Conservation (phyloP, 2,113 vertebrate genomes). For the Myiagra hebetior region DNA sequence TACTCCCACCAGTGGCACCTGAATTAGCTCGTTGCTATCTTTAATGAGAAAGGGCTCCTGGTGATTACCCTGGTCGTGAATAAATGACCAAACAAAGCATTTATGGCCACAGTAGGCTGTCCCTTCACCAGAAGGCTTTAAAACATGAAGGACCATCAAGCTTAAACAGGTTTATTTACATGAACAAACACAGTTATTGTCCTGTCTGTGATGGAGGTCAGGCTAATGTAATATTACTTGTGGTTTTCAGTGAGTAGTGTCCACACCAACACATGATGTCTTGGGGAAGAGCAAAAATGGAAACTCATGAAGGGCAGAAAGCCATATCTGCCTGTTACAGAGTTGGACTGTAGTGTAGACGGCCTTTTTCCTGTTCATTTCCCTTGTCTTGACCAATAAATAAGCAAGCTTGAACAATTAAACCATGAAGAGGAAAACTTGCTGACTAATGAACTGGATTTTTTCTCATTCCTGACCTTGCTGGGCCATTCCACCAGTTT, state of each 20-base stretch:
- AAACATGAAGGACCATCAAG: background rate
- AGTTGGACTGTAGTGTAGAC: background rate
- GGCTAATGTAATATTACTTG: background rate
- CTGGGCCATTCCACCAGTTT: background rate
- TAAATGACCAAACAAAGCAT: background rate
- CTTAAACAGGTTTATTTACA: background rate
- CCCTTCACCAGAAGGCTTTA: background rate
- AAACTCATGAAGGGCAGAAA: background rate
- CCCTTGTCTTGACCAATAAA: conserved; percentile 12
- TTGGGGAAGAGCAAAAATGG: background rate
- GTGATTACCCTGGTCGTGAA: background rate
- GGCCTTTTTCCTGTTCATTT: conserved; percentile 6
- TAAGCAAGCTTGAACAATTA: conserved; percentile 11
- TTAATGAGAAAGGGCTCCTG: background rate
- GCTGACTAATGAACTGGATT: conserved; percentile 43
- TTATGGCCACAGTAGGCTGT: background rate
- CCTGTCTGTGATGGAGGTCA: background rate
- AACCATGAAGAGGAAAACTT: conserved; percentile 22
- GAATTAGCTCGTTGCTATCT: background rate
- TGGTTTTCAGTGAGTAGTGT: background rate
- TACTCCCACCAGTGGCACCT: background rate
- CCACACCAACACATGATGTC: background rate
- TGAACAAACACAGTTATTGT: background rate
- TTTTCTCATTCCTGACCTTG: conserved; percentile 39
- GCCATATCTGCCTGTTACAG: background rate